Percentiles rank a stretch among this genome's conserved stretches.
These are phyloP conservation scores for Drosophila cracens DNA, from an alignment of 2,888 invertebrate species.

Conservation along the genomic window DNA sequence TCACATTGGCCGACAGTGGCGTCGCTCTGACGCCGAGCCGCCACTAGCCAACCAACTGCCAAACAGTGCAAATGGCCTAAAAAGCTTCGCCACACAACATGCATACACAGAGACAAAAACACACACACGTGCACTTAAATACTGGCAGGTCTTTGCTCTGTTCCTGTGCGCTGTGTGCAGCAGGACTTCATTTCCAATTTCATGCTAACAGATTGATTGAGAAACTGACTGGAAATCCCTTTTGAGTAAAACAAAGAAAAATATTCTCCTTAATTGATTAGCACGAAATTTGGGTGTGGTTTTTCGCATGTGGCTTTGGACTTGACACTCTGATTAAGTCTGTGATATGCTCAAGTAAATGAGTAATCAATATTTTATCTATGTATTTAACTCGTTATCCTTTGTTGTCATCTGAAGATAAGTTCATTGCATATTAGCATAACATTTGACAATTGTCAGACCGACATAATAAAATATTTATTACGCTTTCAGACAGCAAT, in stretches of 20 bases:
- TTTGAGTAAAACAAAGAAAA: neutral
- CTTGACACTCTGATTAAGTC: neutral
- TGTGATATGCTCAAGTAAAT: neutral
- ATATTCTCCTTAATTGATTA: neutral
- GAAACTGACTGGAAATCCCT: constrained; percentile 1
- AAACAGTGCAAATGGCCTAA: constrained; percentile 57
- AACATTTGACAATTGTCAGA: neutral
- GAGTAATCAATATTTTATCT: neutral
- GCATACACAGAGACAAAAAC: neutral
- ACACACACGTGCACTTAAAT: constrained; percentile 8
- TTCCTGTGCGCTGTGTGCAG: constrained; percentile 18
- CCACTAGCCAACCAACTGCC: constrained; percentile 22
- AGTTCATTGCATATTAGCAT: neutral
- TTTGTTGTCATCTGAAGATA: neutral
- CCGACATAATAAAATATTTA: neutral
- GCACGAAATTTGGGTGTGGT: neutral
- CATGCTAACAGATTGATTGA: neutral
- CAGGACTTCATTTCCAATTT: constrained; percentile 16
- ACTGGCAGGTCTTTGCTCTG: constrained; percentile 37
- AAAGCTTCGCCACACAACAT: constrained; percentile 24
- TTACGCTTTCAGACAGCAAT: neutral
- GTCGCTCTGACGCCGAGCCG: constrained; percentile 33
- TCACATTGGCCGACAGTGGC: constrained; percentile 72
- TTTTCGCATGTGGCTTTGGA: neutral
- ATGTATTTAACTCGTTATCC: neutral